Conservation (phyloP, 1,140 invertebrate species). For the Drosophila santomea region DNA sequence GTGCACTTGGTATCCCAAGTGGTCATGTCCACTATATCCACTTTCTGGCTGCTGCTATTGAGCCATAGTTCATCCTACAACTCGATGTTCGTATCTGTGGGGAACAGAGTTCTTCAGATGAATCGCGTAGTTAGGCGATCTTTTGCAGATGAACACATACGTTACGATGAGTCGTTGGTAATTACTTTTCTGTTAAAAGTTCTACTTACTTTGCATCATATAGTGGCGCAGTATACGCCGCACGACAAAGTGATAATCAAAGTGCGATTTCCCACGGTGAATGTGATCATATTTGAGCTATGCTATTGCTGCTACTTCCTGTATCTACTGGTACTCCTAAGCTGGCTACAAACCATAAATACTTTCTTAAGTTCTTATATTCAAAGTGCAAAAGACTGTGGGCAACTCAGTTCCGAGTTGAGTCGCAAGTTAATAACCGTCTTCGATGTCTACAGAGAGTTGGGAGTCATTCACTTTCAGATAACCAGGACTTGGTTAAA, state of each 20-base stretch:
- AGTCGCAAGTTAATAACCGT: neutral
- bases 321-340: slow-evolving; percentile 20
- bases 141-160: neutral
- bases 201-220: slow-evolving; percentile 1
- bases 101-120: slow-evolving; percentile 14
- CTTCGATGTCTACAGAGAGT: slow-evolving; percentile 18
- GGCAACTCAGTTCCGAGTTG: neutral
- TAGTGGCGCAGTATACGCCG: slow-evolving; percentile 25
- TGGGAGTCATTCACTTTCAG: neutral
- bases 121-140: neutral
- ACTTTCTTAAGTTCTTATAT: slow-evolving; percentile 9
- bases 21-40: slow-evolving; percentile 6
- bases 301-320: slow-evolving; percentile 18
- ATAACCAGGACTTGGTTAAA: slow-evolving; percentile 22
- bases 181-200: slow-evolving; percentile 16
- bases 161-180: slow-evolving; percentile 8
- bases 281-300: slow-evolving; percentile 33
- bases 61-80: slow-evolving; percentile 12
- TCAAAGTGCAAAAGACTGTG: too few relatives aligned
- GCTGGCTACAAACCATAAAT: slow-evolving; percentile 16
- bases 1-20: neutral
- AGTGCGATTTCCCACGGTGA: slow-evolving; percentile 19
- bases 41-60: slow-evolving; percentile 4
- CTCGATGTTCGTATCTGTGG: neutral
- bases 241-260: neutral